Conservation (phyloP, 1,140 invertebrate genomes). For the Fopius arisanus region DNA sequence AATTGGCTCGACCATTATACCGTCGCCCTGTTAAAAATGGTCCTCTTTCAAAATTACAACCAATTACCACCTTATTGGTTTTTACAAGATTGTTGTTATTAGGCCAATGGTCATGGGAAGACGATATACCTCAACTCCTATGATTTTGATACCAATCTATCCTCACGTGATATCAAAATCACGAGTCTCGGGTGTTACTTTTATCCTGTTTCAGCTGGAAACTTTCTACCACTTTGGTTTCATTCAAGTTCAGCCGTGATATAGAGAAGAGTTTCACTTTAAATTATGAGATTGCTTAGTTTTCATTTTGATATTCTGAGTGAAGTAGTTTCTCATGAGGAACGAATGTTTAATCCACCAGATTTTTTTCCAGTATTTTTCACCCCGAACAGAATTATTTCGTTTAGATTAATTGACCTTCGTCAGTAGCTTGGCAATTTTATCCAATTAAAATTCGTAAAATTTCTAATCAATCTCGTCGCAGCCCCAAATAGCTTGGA, state of each 20-base stretch:
- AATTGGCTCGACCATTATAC: constrained; percentile 15
- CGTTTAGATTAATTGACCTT: no score
- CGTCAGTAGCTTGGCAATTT: no score
- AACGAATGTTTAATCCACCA: constrained; percentile 34
- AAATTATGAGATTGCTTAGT: not conserved
- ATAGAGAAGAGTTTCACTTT: not conserved
- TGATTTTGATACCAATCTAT: constrained; percentile 10
- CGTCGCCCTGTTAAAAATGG: not conserved
- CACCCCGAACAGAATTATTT: no score
- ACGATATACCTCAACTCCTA: not conserved
- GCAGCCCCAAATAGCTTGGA: not conserved
- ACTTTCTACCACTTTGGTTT: constrained; percentile 16
- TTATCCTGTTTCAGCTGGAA: not conserved
- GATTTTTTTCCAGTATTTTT: no score
- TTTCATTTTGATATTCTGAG: not conserved
- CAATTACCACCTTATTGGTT: constrained; percentile 43
- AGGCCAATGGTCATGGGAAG: constrained; percentile 17
- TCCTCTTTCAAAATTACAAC: constrained; percentile 11
- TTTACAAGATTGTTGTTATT: constrained; percentile 50
- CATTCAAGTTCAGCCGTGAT: not conserved
- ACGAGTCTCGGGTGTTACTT: not conserved
- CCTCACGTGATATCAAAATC: not conserved
- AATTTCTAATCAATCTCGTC: not conserved
- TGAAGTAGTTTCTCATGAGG: not conserved
- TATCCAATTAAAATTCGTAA: not conserved